phyloP scores from a whole-genome alignment of 64 coral and sea anemone species.

The Montipora foliosa region DNA sequence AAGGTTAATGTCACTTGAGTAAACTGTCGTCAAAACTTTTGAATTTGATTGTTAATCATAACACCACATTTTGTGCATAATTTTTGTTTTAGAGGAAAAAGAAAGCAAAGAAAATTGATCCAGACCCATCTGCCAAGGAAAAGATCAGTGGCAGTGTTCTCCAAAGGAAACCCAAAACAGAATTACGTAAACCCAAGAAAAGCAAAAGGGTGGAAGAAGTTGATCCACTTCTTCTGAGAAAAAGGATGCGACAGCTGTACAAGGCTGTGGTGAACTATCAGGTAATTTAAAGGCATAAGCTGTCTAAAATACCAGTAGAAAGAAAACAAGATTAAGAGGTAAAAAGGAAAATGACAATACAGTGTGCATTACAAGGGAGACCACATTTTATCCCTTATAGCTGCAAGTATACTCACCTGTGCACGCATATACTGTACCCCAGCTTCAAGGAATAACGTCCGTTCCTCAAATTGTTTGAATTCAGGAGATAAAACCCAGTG shows the following conservation, averaged over 20 bases:
- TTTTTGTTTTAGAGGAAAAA: slow-evolving; percentile 41
- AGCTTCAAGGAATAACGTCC: too few relatives aligned
- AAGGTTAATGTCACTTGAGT: too few relatives aligned
- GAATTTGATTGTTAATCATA: not conserved
- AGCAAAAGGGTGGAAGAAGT: slow-evolving; percentile 77
- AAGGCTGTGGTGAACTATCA: slow-evolving; percentile 89
- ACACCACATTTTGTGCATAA: not conserved
- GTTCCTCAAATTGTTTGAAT: too few relatives aligned
- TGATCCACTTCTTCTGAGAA: slow-evolving; percentile 69
- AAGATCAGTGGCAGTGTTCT: not conserved
- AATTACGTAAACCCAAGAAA: slow-evolving; percentile 74
- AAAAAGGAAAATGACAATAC: too few relatives aligned
- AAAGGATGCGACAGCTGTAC: slow-evolving; percentile 91
- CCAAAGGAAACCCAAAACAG: slow-evolving; percentile 70
- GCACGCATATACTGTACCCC: too few relatives aligned
- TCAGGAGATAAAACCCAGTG: too few relatives aligned
- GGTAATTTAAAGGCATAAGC: slow-evolving; percentile 31
- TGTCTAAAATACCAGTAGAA: too few relatives aligned
- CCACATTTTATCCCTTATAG: too few relatives aligned
- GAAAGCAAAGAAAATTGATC: slow-evolving; percentile 65
- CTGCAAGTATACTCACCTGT: too few relatives aligned
- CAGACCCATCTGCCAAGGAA: slow-evolving; percentile 38
- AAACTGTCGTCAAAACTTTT: not conserved
- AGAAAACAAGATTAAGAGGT: too few relatives aligned
- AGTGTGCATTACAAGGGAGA: too few relatives aligned